Base-by-base conservation (phyloP, 1,140 invertebrate species). In the Harpegnathos saltator region DNA sequence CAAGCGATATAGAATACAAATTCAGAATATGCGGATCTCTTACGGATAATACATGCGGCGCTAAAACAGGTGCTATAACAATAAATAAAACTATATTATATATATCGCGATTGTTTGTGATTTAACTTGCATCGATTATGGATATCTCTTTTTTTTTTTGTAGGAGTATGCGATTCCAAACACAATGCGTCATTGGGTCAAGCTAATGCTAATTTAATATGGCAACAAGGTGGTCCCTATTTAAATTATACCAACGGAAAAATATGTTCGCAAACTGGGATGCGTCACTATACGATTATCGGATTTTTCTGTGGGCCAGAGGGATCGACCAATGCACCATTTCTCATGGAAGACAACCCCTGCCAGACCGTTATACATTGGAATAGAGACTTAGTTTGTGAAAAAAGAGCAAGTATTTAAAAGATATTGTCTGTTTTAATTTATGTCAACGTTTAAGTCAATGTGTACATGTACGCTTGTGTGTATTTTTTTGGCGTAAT, bases 241-340 rank as follows among this genome's bases (percentile, higher is more conserved):
- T 91, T 95, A 69, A 94, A 95, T 83, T 95, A 95, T 84, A 94
- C 94, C 26, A 88, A 94, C 80, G 95, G 95, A 22, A 90, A 91
- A 71, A 48, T 89, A 56, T 95, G 95, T 72, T 1, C 11, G 65
- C 58, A 80, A 24, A 86, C 84, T 58, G 84, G 80, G 7, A 77
- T 82, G 82, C 88, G 61, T 24, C 92, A 88, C 50, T 95, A 94
- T 85, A 95, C 95, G 50, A 89, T 93, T 91, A 95, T 95, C 82
- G 92, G 92, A 85, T 95, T 95, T 88, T 89, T 93, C 69, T 95
- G 95, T 80, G 89, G 89, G 17, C 85, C 91, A 29, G 93, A 95
- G 88, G 91, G 89, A 82, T 90, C 87, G 1, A 82, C 78, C 71
- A 80, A 90, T 82, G 33, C 15, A 54, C 91, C 94, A 54, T 82